Conservation (phyloP, 2,113 vertebrate genomes). For the Hyaena hyaena region DNA sequence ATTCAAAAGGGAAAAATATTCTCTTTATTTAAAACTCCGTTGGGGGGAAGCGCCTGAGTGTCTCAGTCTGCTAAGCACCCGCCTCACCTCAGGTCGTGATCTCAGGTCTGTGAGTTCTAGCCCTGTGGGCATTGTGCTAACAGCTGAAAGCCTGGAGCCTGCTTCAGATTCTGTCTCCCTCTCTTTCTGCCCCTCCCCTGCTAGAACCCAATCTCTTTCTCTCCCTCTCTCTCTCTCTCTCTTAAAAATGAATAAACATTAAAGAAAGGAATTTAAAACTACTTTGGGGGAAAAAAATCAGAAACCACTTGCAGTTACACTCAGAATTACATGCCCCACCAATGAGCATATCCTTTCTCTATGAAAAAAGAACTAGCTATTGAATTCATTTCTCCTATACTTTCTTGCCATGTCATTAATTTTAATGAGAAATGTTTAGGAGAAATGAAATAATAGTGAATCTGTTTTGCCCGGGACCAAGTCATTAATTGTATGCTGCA, state of each 20-base stretch:
- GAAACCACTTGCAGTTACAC: neutral
- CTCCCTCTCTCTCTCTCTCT: no score
- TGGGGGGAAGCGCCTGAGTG: neutral
- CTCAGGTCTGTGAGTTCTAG: no score
- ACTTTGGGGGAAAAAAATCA: neutral
- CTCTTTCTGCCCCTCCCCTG: no score
- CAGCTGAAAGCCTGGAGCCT: no score
- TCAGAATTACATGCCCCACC: neutral
- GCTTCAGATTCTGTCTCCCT: no score
- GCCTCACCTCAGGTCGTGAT: no score
- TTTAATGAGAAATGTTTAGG: constrained; percentile 1
- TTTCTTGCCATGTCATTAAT: neutral
- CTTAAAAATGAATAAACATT: no score
- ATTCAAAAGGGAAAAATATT: neutral
- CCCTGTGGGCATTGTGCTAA: no score
- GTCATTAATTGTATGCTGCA: neutral
- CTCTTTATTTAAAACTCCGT: neutral
- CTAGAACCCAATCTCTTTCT: no score
- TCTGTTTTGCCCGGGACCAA: neutral
- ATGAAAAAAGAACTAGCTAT: neutral
- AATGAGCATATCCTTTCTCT: neutral
- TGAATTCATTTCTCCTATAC: neutral
- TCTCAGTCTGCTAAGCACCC: no score
- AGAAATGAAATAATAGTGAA: neutral
- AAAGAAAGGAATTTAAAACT: neutral